Evolutionary conservation across 2,888 invertebrate species (phyloP).

Genomic region (Serripes groenlandicus): DNA sequence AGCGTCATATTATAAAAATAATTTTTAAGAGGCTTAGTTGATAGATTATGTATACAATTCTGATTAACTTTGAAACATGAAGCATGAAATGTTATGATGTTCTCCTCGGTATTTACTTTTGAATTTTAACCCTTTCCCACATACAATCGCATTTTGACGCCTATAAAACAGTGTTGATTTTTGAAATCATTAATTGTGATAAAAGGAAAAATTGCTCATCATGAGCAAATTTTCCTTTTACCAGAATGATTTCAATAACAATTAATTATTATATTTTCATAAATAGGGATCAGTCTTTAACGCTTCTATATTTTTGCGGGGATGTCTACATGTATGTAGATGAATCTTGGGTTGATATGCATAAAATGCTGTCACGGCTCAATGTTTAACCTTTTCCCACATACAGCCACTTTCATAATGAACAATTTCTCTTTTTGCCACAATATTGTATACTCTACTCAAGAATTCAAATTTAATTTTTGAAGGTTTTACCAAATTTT

Average conservation of each 20-base stretch:
- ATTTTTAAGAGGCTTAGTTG: no score
- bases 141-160: background rate
- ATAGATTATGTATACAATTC: no score
- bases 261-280: no score
- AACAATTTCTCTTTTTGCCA: constrained; percentile 9
- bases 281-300: no score
- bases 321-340: background rate
- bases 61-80: no score
- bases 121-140: background rate
- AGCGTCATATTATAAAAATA: no score
- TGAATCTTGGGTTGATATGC: background rate
- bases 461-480: no score
- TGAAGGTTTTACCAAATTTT: no score
- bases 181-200: background rate
- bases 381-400: background rate
- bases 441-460: background rate
- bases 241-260: background rate
- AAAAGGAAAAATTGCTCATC: background rate
- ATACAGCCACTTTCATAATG: background rate
- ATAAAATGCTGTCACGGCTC: no score
- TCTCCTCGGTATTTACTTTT: background rate
- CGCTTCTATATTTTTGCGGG: background rate
- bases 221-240: background rate
- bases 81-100: no score
- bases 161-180: background rate